phyloP scores from a whole-genome alignment of 1,140 invertebrate species.

The Acromyrmex echinatior region DNA sequence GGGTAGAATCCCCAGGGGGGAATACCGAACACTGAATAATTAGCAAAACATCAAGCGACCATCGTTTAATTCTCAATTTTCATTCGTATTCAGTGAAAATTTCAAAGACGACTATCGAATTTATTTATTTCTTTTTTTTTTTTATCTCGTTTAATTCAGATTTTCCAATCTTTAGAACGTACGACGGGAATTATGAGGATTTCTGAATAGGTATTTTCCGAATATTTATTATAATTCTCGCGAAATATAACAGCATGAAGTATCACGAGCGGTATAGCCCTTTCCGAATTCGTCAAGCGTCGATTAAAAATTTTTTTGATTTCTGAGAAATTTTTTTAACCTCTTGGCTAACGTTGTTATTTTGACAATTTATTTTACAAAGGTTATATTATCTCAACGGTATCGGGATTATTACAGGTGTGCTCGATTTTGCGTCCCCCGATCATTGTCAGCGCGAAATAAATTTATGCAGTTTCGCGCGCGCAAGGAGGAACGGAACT shows the following conservation, averaged over 20 bases:
- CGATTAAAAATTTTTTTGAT: not conserved
- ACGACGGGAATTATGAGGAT: not conserved
- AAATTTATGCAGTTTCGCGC: conserved; percentile 69
- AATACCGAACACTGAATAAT: conserved; percentile 36
- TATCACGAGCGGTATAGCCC: not conserved
- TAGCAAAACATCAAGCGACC: conserved; percentile 24
- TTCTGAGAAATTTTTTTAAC: too few relatives aligned
- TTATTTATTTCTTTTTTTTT: not conserved
- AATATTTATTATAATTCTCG: not conserved
- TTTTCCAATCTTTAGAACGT: not conserved
- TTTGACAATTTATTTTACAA: not conserved
- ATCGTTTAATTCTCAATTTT: conserved; percentile 58
- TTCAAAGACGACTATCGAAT: not conserved
- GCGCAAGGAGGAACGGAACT: conserved; percentile 51
- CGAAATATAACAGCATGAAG: not conserved
- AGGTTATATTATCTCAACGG: not conserved
- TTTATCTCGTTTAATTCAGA: not conserved
- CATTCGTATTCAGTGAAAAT: conserved; percentile 25
- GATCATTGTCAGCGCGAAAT: conserved; percentile 64
- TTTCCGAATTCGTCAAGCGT: not conserved
- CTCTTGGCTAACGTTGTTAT: not conserved
- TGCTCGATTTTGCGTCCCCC: conserved; percentile 46
- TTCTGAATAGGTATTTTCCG: not conserved
- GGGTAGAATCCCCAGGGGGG: not conserved
- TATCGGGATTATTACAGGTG: not conserved